Base-by-base conservation (phyloP, 1,140 invertebrate species). In the Leptinotarsa undecemlineata region DNA sequence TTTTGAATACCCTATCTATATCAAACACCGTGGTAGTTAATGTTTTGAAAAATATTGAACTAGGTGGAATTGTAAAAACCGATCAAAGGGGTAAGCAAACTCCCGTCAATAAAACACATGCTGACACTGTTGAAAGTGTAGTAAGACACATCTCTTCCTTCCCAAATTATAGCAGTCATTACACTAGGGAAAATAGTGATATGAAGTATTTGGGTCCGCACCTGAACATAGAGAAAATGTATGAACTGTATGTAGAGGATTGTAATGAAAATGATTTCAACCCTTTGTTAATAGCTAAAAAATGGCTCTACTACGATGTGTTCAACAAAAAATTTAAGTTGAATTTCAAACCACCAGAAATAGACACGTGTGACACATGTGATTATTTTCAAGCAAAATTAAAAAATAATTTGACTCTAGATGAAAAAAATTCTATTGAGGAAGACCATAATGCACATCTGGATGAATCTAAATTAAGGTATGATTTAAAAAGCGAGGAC, bases 1-100 rank as follows among this genome's bases (percentile, higher is more conserved):
- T 70, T 70, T 70, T 70, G 26, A 70, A 70, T 21, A 51, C 68
- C 1, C 68, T 70, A n/a, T 70, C 68, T 70, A 70, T 70, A 48
- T 70, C 68, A 51, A 70, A 70, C 66, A 68, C 26, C 14, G 66
- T 68, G 4, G 66, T 68, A 42, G 66, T 68, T 33, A 68, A 68
- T 68, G 26, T 68, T 68, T 68, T 33, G 26, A 42, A 68, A 68
- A 26, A 68, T 68, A 68, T 33, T 68, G 14, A 68, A 42, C 66
- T 33, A 68, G 33, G 17, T 21, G 69, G 51, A 19, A 60, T 71
- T 57, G 17, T 57, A 57, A 57, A 71, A 26, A 60, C 5, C 14
- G 69, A 71, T 60, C 20, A 20, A 60, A 57, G 48, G 14, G 51
- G 69, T 17, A 71, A 71, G 21, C 48, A 71, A 15, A 60, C 51